These are phyloP conservation scores for Spatulosminthurus flaviceps DNA, from an alignment of 2,888 invertebrate species.

Conservation along the genomic window DNA sequence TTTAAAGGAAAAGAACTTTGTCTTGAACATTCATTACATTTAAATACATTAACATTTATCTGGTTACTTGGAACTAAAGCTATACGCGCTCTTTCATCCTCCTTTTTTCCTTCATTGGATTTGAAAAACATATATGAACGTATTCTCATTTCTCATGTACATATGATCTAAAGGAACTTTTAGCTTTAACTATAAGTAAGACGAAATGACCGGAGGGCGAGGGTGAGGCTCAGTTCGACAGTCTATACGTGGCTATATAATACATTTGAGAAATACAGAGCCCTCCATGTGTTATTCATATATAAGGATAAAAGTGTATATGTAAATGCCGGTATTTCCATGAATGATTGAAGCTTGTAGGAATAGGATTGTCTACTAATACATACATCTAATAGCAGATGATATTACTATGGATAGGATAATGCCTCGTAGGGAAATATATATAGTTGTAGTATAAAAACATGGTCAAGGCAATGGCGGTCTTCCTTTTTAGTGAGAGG, in stretches of 20 bases:
- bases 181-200: too few relatives aligned
- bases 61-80: neutral
- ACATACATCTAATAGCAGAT: neutral
- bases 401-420: neutral
- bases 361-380: neutral
- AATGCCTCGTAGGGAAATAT: neutral
- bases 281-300: too few relatives aligned
- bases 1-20: neutral
- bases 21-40: constrained; percentile 33
- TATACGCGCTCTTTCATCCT: neutral
- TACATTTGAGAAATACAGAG: too few relatives aligned
- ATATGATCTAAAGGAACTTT: neutral
- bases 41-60: constrained; percentile 30
- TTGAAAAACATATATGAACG: too few relatives aligned
- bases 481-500: constrained; percentile 35
- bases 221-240: constrained; percentile 47
- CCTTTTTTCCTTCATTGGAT: too few relatives aligned
- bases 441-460: neutral
- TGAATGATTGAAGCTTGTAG: neutral
- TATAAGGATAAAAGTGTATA: too few relatives aligned
- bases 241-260: too few relatives aligned
- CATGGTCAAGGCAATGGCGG: constrained; percentile 39
- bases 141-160: neutral
- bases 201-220: constrained; percentile 48
- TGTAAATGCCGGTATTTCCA: constrained; percentile 18